These are phyloP conservation scores for Adelphocoris suturalis DNA, from an alignment of 2,888 invertebrate species.

Conservation along the genomic window DNA sequence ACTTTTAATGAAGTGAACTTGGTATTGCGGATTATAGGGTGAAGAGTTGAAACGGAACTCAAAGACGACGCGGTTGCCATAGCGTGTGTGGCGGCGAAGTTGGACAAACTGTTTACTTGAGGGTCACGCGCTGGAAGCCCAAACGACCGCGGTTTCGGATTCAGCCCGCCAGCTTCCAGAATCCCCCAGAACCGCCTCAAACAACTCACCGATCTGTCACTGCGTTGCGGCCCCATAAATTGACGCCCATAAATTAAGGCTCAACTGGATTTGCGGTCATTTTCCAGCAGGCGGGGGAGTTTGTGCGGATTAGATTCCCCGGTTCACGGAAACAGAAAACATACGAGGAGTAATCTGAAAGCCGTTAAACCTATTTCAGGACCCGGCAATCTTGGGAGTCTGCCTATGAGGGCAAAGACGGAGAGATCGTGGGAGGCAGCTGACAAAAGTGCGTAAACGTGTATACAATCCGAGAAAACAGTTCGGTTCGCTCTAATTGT, in stretches of 20 bases:
- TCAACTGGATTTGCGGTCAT: conserved; percentile 21
- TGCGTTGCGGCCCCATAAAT: not conserved
- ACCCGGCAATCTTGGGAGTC: conserved; percentile 7
- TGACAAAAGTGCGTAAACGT: conserved; percentile 19
- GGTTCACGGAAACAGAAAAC: conserved; percentile 8
- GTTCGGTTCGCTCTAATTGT: not conserved
- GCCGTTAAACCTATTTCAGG: conserved; percentile 3
- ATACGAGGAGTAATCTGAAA: conserved; percentile 12
- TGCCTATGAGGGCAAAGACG: not conserved
- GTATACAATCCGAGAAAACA: not conserved
- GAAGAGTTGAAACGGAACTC: not conserved
- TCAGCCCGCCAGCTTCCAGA: not conserved
- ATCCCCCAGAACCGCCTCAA: not conserved
- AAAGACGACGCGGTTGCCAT: not conserved
- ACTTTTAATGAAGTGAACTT: no score
- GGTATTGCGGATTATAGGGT: no score
- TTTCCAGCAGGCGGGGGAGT: not conserved
- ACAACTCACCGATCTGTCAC: conserved; percentile 27
- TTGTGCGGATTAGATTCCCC: conserved; percentile 20
- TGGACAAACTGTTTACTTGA: conserved; percentile 14
- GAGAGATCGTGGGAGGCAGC: not conserved
- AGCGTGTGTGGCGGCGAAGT: not conserved
- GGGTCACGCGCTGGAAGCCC: conserved; percentile 10
- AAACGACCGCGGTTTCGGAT: not conserved
- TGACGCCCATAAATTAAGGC: not conserved